Evolutionary conservation across 2,888 invertebrate species (phyloP), one percentile per base, ranked within the genome.

Genomic region (Vesta saturnalis): DNA sequence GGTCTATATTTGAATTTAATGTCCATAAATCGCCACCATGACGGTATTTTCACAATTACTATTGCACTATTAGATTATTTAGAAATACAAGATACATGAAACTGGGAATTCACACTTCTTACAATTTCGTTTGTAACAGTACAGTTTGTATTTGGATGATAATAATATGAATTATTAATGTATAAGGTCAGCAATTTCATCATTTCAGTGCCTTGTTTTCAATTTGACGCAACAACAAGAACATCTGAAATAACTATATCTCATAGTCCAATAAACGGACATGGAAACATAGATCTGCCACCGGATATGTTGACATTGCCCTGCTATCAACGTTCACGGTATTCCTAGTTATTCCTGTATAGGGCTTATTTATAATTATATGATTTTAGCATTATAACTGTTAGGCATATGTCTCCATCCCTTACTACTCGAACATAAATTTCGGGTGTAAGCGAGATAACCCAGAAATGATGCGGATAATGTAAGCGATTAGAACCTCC

Each of bases 301-400:
- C 77, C 77, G 80, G 81, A 81, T 79, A 77, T 75, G 79, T 77
- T 76, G 80, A 78, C 80, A 79, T 78, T 80, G 79, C 79, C 77
- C 79, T 77, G 79, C 76, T 81, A 80, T 80, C 80, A 63, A 23
- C 52, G 59, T 63, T 62, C 63, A 52, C 54, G 49, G 60, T 62
- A 52, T 62, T 67, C 60, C 62, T 67, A 52, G 58, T 58, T 57
- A 61, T 67, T 67, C 62, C 67, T 52, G 67, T 59, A 57, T 58
- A 58, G 57, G 61, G 67, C 54, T 62, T 67, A 62, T 57, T 67
- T 58, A 61, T 61, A 67, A 67, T 67, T 62, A 58, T 66, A 23
- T 54, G 16, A 58, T 67, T 67, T 62, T 23, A 43, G 21, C 46
- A 59, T 59, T 52, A 60, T 54, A 60, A 47, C 60, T 35, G 35